Conservation (phyloP, 2,888 invertebrate genomes). For the Agrilus mali region DNA sequence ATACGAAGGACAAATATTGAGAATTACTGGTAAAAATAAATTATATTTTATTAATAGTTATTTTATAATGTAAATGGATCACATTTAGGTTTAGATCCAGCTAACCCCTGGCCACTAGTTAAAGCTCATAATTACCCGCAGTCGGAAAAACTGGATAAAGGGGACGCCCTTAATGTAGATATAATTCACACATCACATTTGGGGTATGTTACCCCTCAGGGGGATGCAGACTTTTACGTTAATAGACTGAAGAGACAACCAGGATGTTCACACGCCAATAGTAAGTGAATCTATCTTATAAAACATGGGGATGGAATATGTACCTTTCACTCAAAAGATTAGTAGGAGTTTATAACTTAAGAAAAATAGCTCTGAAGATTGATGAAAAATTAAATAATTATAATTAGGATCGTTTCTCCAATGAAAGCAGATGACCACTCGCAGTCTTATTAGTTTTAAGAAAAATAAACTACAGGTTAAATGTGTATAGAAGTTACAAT, state of each 20-base stretch:
- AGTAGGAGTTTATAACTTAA: no score
- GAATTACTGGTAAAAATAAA: conserved; percentile 8
- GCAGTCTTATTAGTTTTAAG: no score
- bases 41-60: background rate
- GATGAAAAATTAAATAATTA: no score
- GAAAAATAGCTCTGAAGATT: no score
- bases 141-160: conserved; percentile 2
- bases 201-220: background rate
- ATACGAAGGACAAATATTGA: conserved; percentile 4
- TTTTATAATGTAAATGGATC: background rate
- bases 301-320: no score
- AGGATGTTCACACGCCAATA: conserved; percentile 4
- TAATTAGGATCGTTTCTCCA: no score
- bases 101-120: conserved; percentile 6
- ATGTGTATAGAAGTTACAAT: no score
- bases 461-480: no score
- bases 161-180: conserved; percentile 8
- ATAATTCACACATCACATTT: conserved; percentile 9
- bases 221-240: conserved; percentile 10
- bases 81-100: conserved; percentile 9
- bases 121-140: background rate
- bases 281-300: conserved; percentile 1
- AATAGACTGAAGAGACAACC: conserved; percentile 9
- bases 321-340: no score
- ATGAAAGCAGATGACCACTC: no score